Percentiles rank a stretch among this genome's conserved stretches.
These are phyloP conservation scores for Parus major DNA, from an alignment of 2,113 vertebrate genomes.

Conservation along the genomic window DNA sequence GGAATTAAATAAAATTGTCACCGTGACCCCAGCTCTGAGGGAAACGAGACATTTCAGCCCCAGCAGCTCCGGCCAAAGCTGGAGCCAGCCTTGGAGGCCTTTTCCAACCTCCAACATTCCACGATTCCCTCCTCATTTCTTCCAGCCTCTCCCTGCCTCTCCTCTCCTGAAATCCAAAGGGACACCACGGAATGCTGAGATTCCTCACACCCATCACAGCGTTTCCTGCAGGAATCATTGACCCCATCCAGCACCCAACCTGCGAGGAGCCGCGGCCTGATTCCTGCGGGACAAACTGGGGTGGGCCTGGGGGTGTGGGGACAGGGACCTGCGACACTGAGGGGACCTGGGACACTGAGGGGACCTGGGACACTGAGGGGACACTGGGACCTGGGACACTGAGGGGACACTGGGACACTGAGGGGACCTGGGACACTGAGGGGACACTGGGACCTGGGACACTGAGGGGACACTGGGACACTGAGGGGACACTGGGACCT, in stretches of 20 bases:
- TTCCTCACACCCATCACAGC: neutral
- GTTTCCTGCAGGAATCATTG: neutral
- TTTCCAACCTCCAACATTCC: neutral
- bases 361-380: neutral
- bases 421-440: too few relatives aligned
- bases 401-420: neutral
- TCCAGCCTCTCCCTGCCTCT: neutral
- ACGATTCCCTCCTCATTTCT: neutral
- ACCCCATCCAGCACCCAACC: too few relatives aligned
- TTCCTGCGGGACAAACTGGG: too few relatives aligned
- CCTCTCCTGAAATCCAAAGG: neutral
- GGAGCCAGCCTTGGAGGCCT: neutral
- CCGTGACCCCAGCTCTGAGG: neutral
- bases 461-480: too few relatives aligned
- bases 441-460: too few relatives aligned
- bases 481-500: neutral
- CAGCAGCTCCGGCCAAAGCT: neutral
- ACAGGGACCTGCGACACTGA: neutral
- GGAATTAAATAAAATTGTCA: neutral
- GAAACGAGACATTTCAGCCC: neutral
- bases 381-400: neutral
- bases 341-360: too few relatives aligned
- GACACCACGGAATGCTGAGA: neutral
- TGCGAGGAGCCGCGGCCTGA: rapidly evolving
- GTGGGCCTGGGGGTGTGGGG: rapidly evolving